Percentiles rank a stretch among this genome's conserved stretches.
Evolutionary conservation across 1,140 invertebrate genomes (phyloP).

Genomic region (Pararge aegeria): DNA sequence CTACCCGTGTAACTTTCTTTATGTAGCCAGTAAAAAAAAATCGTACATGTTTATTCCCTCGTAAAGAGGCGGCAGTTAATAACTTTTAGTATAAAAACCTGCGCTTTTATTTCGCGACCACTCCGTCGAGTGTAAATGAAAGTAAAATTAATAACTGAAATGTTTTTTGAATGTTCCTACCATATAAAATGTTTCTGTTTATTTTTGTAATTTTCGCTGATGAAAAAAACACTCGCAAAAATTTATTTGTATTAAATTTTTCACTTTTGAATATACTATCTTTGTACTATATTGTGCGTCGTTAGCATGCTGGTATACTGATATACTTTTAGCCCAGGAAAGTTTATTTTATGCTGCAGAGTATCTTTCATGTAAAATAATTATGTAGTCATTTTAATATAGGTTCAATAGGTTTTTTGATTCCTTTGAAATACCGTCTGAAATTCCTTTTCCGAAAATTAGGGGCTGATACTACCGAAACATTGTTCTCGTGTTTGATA

Average conservation of each 20-base stretch:
- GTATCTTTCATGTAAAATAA: too few species aligned
- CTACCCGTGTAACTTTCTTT: constrained; percentile 19
- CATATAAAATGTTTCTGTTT: constrained; percentile 4
- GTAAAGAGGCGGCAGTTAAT: constrained; percentile 17
- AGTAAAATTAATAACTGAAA: constrained; percentile 13
- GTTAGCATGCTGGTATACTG: too few species aligned
- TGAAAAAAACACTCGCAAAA: neutral
- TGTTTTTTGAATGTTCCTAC: constrained; percentile 1
- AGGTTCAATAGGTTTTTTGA: too few species aligned
- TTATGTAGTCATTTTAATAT: too few species aligned
- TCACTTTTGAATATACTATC: too few species aligned
- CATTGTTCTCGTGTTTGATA: too few species aligned
- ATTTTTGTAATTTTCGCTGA: constrained; percentile 3
- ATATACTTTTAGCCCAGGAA: too few species aligned
- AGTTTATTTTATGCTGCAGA: too few species aligned
- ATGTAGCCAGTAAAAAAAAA: constrained; percentile 18
- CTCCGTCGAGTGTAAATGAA: constrained; percentile 8
- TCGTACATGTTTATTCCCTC: constrained; percentile 13
- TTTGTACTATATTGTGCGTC: too few species aligned
- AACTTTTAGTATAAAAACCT: constrained; percentile 15
- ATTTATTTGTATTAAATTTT: neutral
- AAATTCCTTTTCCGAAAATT: too few species aligned
- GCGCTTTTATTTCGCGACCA: constrained; percentile 8
- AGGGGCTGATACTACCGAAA: too few species aligned
- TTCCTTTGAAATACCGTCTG: too few species aligned